phyloP scores from a whole-genome alignment of 2,888 invertebrate genomes.

The Antheraea yamamai region DNA sequence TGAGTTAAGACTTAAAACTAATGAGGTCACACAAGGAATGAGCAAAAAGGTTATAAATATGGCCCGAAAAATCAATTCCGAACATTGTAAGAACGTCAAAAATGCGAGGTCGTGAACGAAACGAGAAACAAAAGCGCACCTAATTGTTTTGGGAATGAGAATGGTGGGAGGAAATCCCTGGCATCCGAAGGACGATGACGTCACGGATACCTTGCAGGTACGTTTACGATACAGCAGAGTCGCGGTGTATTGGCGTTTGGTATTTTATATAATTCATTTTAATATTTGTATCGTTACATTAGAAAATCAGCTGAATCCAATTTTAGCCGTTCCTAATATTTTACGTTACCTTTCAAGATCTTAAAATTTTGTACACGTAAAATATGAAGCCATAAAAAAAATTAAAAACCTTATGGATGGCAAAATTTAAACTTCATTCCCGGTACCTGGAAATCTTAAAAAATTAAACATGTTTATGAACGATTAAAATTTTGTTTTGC shows the following conservation, averaged over 20 bases:
- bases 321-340: no score
- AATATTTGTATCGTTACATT: neutral
- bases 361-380: no score
- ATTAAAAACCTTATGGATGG: no score
- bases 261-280: neutral
- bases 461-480: no score
- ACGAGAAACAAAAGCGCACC: constrained; percentile 63
- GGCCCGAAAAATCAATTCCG: constrained; percentile 5
- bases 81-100: constrained; percentile 19
- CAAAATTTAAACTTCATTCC: no score
- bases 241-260: constrained; percentile 43
- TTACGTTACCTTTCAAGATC: no score
- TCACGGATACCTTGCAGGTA: constrained; percentile 59
- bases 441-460: no score
- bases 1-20: neutral
- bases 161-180: constrained; percentile 43
- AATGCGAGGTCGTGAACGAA: constrained; percentile 26
- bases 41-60: neutral
- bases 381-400: no score
- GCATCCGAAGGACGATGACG: constrained; percentile 75
- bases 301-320: no score
- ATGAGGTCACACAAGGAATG: constrained; percentile 7
- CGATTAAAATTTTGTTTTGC: no score
- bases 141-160: constrained; percentile 66
- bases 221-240: constrained; percentile 43